These are phyloP conservation scores for Brevimyrus niger DNA, from an alignment of 2,113 vertebrate species.

Conservation along the genomic window DNA sequence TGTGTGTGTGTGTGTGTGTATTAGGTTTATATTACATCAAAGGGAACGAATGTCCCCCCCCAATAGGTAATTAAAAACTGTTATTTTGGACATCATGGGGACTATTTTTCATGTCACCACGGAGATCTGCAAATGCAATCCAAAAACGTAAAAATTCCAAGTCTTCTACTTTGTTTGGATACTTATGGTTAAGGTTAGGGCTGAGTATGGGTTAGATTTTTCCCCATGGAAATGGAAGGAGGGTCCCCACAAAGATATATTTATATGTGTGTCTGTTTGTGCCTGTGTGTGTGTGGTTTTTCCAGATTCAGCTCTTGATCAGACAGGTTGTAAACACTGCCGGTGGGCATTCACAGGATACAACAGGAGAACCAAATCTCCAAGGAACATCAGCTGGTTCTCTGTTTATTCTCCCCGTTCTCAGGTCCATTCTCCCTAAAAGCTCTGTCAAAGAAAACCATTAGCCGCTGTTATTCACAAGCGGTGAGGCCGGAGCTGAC, in stretches of 20 bases:
- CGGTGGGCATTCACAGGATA: neutral
- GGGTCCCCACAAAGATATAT: too few relatives aligned
- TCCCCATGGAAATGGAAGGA: too few relatives aligned
- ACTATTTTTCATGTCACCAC: too few relatives aligned
- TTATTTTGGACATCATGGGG: too few relatives aligned
- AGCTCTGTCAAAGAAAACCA: slow-evolving; percentile 4
- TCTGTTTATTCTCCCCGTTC: neutral
- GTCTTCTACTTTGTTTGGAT: too few relatives aligned
- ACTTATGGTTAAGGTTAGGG: too few relatives aligned
- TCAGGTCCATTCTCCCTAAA: neutral
- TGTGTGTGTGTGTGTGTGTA: neutral
- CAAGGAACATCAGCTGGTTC: neutral
- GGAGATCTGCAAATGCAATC: too few relatives aligned
- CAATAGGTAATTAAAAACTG: too few relatives aligned
- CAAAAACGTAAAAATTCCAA: too few relatives aligned
- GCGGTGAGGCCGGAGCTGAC: neutral
- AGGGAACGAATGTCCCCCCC: too few relatives aligned
- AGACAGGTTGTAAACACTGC: neutral
- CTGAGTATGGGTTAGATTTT: too few relatives aligned
- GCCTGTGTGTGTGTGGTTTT: neutral
- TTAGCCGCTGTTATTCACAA: neutral
- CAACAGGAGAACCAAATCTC: neutral
- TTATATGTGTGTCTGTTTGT: neutral
- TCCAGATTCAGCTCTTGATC: neutral
- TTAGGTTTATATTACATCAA: too few relatives aligned